Evolutionary conservation across 2,888 invertebrate genomes (phyloP), one percentile per base, ranked within the genome.

Genomic region (Tipula helvola): DNA sequence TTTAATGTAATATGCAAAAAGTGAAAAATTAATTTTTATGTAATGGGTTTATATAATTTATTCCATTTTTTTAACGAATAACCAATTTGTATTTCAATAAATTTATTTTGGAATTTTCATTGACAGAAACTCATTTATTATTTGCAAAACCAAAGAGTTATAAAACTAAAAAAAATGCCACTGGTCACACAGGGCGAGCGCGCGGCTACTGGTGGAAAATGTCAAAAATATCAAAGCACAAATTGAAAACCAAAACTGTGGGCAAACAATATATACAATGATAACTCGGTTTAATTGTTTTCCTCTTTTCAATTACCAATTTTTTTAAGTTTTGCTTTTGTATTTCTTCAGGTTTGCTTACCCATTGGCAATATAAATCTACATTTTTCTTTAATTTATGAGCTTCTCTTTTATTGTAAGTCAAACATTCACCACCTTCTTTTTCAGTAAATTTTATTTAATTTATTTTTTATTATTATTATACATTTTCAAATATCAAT

Each of bases 371-470:
- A 71, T 71, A 71, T 71, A 71, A n/a, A 71, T 71, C 18, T 71
- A 71, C 10, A 71, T 71, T 71, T 52, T 52, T 71, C 8, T 71
- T 71, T 71, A 71, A 71, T 71, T 71, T 71, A 71, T 71, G 71
- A 28, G 71, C 28, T 71, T 71, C 71, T 71, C 71, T 28, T 71
- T 71, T 71, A 71, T 71, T 71, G 71, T 71, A 71, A 71, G 71
- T 71, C 71, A 71, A 71, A 71, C 71, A 71, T 71, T 71, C 71
- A 71, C 71, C 71, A 71, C 71, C 71, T 71, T 71, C 71, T 71
- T 71, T 71, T 71, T 28, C 71, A 71, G 71, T 71, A 71, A 71
- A 71, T 71, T 28, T 71, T 71, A 71, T 71, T 71, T 71, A 71
- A 71, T 71, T 71, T 71, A 71, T 71, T 71, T 71, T 57, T 71